Conservation (phyloP, 2,888 invertebrate species). For the Drosophila nr. perissopoda region DNA sequence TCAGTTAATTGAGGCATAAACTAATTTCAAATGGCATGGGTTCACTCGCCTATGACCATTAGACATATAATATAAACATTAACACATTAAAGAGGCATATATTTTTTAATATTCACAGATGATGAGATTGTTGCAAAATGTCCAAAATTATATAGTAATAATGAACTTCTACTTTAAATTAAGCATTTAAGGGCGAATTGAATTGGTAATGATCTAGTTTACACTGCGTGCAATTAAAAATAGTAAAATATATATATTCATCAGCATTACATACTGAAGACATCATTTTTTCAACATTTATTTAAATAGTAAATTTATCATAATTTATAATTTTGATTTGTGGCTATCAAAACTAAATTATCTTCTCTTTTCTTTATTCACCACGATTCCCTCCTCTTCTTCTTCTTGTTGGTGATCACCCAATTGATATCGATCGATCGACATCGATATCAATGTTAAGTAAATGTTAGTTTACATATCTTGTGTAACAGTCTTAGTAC, state of each 20-base stretch:
- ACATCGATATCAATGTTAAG: too few species aligned
- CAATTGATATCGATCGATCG: too few species aligned
- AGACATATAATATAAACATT: neutral
- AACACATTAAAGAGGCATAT: neutral
- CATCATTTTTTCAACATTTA: neutral
- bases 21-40: neutral
- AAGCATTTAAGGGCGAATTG: neutral
- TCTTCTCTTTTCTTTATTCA: too few species aligned
- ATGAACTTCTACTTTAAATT: neutral
- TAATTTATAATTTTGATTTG: neutral
- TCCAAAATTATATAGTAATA: neutral
- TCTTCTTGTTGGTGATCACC: too few species aligned
- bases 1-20: neutral
- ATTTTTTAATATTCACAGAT: neutral
- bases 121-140: neutral
- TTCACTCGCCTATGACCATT: neutral
- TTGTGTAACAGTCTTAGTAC: too few species aligned
- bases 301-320: neutral
- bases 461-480: too few species aligned
- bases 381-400: too few species aligned
- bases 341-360: too few species aligned
- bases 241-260: neutral
- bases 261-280: neutral
- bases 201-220: fast-evolving
- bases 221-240: neutral